These are phyloP conservation scores for Lithophane ornitopus DNA, from an alignment of 2,888 invertebrate species.

Conservation along the genomic window DNA sequence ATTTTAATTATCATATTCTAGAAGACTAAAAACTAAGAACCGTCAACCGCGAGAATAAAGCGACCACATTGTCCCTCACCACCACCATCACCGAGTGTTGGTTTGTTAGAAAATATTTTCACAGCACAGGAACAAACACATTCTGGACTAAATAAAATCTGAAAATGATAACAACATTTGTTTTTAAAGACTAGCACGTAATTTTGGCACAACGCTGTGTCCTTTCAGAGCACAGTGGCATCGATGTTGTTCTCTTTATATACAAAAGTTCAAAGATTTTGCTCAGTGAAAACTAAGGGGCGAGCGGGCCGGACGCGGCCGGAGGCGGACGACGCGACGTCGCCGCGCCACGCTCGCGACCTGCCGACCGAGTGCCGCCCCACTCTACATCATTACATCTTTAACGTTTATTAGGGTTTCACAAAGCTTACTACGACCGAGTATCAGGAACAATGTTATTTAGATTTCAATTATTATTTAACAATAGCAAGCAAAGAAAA, in stretches of 20 bases:
- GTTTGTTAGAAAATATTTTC: conserved; percentile 88
- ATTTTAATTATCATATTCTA: conserved; percentile 63
- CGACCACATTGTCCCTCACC: conserved; percentile 81
- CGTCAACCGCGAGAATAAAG: conserved; percentile 68
- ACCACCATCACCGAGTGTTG: conserved; percentile 82
- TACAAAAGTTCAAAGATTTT: conserved; percentile 76
- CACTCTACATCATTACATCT: conserved; percentile 39
- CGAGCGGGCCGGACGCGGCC: conserved; percentile 53
- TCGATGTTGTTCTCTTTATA: conserved; percentile 87
- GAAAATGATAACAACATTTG: conserved; percentile 90
- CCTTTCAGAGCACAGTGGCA: conserved; percentile 83
- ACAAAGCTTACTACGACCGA: conserved; percentile 78
- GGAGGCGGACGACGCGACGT: conserved; percentile 45
- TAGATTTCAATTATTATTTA: conserved; percentile 74
- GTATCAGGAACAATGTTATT: conserved; percentile 79
- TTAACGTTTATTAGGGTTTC: conserved; percentile 78
- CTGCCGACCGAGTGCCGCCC: conserved; percentile 45
- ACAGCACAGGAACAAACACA: conserved; percentile 90
- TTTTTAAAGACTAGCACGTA: conserved; percentile 89
- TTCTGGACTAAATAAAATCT: conserved; percentile 91
- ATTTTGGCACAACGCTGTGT: conserved; percentile 90
- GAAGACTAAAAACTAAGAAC: conserved; percentile 69
- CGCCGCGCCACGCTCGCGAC: conserved; percentile 42
- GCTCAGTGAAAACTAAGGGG: conserved; percentile 80
- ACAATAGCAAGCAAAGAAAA: conserved; percentile 83